These are phyloP conservation scores for Columba livia DNA, from an alignment of 2,113 vertebrate species.

Conservation along the genomic window DNA sequence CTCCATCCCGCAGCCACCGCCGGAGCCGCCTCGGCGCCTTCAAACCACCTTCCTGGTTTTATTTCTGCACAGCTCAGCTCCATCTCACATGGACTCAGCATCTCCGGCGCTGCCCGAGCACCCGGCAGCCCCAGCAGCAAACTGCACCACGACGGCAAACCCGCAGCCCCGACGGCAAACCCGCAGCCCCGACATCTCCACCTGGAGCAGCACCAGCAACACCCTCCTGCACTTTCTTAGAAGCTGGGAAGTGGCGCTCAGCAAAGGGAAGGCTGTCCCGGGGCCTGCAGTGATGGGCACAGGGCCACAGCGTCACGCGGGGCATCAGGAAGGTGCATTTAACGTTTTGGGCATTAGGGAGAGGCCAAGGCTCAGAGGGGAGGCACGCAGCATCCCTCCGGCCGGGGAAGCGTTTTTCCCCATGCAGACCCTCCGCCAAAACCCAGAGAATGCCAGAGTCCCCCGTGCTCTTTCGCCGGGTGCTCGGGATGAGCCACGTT, in stretches of 20 bases:
- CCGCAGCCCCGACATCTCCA: neutral
- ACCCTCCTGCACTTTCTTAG: neutral
- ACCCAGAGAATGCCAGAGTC: neutral
- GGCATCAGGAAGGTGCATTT: neutral
- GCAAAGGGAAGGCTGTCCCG: neutral
- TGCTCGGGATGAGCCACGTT: neutral
- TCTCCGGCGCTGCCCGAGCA: neutral
- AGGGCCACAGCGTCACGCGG: too few species aligned
- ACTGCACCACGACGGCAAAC: too few species aligned
- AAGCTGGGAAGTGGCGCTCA: neutral
- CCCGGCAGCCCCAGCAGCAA: neutral
- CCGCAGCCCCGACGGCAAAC: too few species aligned
- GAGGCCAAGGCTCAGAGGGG: neutral
- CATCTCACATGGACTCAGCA: rapidly evolving
- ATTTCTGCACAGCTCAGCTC: neutral
- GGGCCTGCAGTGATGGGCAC: neutral
- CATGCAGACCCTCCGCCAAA: neutral
- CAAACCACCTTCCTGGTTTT: neutral
- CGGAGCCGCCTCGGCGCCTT: neutral
- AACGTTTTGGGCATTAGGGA: rapidly evolving
- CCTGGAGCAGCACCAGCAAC: rapidly evolving
- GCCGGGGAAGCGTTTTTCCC: rapidly evolving
- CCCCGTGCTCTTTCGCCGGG: rapidly evolving
- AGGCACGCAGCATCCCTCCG: neutral
- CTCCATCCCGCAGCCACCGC: neutral